Evolutionary conservation across 2,797 vertebrate genomes (phyloP), one percentile per base, ranked within the genome.

Genomic region (Cuniculus paca): DNA sequence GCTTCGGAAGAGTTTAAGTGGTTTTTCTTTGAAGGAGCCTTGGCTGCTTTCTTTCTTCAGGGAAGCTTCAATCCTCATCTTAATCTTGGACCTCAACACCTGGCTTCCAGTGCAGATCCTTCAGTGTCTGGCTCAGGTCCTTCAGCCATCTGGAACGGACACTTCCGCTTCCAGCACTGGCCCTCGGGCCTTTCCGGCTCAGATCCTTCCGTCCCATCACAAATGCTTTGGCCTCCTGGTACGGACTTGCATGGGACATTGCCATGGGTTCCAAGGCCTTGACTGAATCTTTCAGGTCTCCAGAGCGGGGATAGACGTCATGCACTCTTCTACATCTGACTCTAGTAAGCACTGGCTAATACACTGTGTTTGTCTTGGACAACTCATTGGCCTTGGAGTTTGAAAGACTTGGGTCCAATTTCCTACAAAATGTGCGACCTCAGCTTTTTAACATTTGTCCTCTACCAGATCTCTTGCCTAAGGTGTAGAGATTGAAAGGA

Each of bases 401-500:
- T 82, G 26, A 75, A 65, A 22, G 24, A 81, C 42, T 60, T 88
- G 58, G 4, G 17, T 95, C 39, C 74, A 74, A 79, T 50, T 24
- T 65, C 13, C 79, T 83, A 52, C 0, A 90, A 85, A 24, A 16
- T 24, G 4, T n/a, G 63, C 77, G 31, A 88, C 4, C 34, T 87
- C n/a, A 78, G 63, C 68, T 48, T 81, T 83, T 61, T 80, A 68
- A 68, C 19, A 2, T 84, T 80, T 77, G 5, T 52, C 6, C 58
- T 70, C 14, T 0, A 31, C 81, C 34, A 26, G 1, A 80, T 92
- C 79, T 16, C 20, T 84, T 92, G 70, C 19, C 20, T 65, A 10
- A 81, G 88, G 80, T 81, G 91, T 39, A 90, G 22, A 87, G 48
- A 22, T 79, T 68, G 56, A 84, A 74, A 63, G 89, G 74, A 81